Evolutionary conservation across 2,113 vertebrate genomes (phyloP), one percentile per base, ranked within the genome.

Genomic region (Hucho hucho): DNA sequence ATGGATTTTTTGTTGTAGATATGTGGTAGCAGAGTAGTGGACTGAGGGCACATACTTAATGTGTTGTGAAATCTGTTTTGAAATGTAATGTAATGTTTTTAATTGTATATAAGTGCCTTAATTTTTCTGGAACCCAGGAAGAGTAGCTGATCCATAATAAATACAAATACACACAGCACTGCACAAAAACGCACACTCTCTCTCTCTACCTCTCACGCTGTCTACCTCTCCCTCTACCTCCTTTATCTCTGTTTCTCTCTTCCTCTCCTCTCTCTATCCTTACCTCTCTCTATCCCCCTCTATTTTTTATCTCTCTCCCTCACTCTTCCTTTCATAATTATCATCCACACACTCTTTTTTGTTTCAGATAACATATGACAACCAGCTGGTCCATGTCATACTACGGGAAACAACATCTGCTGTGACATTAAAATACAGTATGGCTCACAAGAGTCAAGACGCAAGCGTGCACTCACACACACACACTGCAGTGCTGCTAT

Each of bases 341-440:
- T 64, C n/a, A 3, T 16, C 28, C 64, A 18, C 4, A 6, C 26
- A 16, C 12, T 6, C 14, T 65, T 9, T 65, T 28, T 65, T 28
- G 6, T 18, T 37, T 20, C 29, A 29, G 16, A 29, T 67, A 67
- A 32, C 14, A 14, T 67, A 37, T 67, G 65, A 67, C 16, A 26
- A 29, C 14, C 25, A 66, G 13, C 29, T 37, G 65, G 28, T 29
- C 18, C 29, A 11, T 43, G 18, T 32, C 65, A 28, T 18, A 16
- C 7, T n/a, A 20, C 18, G 3, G 65, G 29, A 67, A 20, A 29
- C 65, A 67, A 67, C 65, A 67, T 43, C 65, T 67, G 65, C 65
- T 67, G 65, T 67, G 65, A 67, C 65, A 37, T 16, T 67, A 67
- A 26, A 67, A 37, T 32, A 67, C 29, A 67, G 28, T 29, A 14